Conservation (phyloP, 2,113 vertebrate genomes). For the Prunella himalayana region DNA sequence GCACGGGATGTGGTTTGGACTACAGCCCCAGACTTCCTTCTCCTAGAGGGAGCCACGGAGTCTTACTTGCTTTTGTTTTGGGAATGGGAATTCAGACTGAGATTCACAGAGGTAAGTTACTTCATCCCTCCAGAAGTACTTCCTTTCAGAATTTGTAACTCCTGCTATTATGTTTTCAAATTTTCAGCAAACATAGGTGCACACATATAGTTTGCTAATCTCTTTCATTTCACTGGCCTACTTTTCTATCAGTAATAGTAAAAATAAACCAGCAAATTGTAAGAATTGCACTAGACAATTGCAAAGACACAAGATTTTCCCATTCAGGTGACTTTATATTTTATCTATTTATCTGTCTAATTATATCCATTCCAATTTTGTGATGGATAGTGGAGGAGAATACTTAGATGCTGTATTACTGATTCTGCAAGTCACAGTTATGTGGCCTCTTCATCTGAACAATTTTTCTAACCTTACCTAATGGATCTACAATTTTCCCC, state of each 20-base stretch:
- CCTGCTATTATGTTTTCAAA: not conserved
- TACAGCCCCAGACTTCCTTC: not conserved
- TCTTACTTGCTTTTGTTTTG: not conserved
- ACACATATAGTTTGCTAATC: not conserved
- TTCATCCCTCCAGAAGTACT: not conserved
- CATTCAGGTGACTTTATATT: not conserved
- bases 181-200: not conserved
- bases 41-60: not conserved
- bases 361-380: not conserved
- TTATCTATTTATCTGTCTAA: not conserved
- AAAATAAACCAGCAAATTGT: not conserved
- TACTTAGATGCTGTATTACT: not conserved
- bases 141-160: not conserved
- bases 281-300: not conserved
- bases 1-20: not conserved
- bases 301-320: not conserved
- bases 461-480: not conserved
- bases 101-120: not conserved
- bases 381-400: not conserved
- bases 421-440: not conserved
- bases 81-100: not conserved
- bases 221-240: not conserved
- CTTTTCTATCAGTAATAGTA: not conserved
- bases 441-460: not conserved
- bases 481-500: not conserved